These are phyloP conservation scores for Anhinga anhinga DNA, from an alignment of 2,113 vertebrate species.

Conservation along the genomic window DNA sequence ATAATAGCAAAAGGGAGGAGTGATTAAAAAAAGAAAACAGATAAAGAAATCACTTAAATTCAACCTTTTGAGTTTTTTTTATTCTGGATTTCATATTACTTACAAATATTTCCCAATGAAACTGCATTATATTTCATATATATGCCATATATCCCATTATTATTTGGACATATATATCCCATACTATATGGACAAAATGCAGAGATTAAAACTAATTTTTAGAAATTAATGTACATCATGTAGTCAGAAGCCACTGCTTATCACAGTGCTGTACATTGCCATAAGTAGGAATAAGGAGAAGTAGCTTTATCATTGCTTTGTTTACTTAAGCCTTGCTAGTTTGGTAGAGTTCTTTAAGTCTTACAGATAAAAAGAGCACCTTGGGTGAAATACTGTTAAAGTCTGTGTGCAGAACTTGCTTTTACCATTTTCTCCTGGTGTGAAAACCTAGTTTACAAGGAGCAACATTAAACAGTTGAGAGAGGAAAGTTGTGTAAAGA, in stretches of 20 bases:
- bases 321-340: neutral
- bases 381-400: neutral
- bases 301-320: neutral
- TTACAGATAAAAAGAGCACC: neutral
- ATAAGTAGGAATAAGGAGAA: neutral
- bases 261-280: accelerated
- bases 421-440: neutral
- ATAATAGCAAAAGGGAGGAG: neutral
- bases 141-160: too few relatives aligned
- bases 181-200: neutral
- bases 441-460: neutral
- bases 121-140: neutral
- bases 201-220: neutral
- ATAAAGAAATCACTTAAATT: neutral
- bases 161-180: too few relatives aligned
- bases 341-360: neutral
- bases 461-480: neutral
- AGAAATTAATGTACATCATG: neutral
- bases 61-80: neutral
- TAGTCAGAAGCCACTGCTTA: neutral
- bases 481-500: neutral
- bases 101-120: neutral
- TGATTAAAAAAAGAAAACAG: neutral
- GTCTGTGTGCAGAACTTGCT: neutral
- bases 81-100: neutral